phyloP scores from a whole-genome alignment of 2,113 vertebrate genomes.

The Petrocephalus zakoni region DNA sequence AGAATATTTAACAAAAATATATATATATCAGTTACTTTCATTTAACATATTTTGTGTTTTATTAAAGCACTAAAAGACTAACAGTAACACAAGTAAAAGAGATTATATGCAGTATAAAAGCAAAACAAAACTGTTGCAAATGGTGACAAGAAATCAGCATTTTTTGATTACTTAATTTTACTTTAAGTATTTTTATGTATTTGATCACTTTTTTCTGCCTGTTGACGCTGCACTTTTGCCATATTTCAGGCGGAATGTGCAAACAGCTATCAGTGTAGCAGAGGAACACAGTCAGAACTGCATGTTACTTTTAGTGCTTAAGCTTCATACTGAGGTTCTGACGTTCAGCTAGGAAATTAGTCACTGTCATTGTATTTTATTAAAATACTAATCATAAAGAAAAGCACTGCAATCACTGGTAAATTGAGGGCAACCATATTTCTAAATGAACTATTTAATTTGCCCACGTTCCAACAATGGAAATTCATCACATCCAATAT shows the following conservation, averaged over 20 bases:
- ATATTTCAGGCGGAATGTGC: not conserved
- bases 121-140: not conserved
- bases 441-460: not conserved
- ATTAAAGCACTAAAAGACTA: not conserved
- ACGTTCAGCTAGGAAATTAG: not conserved
- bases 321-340: not conserved
- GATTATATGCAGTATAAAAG: not conserved
- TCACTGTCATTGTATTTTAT: no score
- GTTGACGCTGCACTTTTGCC: not conserved
- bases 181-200: not conserved
- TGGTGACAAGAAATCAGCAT: not conserved
- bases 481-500: not conserved
- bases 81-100: not conserved
- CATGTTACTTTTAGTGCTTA: not conserved
- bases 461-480: not conserved
- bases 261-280: not conserved
- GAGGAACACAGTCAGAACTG: not conserved
- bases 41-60: no score
- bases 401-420: not conserved
- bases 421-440: not conserved
- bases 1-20: not conserved
- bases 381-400: not conserved
- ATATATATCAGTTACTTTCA: no score
- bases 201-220: not conserved
- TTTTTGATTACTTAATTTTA: not conserved